Conservation (phyloP, 2,888 invertebrate genomes). For the Gasteruption jaculator region DNA sequence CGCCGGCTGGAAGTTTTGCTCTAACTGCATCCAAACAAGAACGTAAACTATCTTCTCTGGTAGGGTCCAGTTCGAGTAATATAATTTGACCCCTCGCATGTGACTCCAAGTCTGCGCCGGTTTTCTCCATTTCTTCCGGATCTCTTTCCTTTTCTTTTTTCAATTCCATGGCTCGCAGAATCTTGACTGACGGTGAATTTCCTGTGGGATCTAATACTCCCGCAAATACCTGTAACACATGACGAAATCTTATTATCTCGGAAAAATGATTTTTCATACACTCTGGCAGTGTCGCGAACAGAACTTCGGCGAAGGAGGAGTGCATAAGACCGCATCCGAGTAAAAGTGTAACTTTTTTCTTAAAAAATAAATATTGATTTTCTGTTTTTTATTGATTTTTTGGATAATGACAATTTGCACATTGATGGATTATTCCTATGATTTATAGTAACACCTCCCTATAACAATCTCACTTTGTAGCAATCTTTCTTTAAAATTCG, state of each 20-base stretch:
- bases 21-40: slow-evolving; percentile 76
- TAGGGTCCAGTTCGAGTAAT: slow-evolving; percentile 73
- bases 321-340: too few species aligned
- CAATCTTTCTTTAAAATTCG: too few species aligned
- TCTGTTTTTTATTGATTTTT: too few species aligned
- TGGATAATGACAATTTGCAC: too few species aligned
- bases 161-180: slow-evolving; percentile 60
- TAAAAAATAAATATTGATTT: too few species aligned
- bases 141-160: slow-evolving; percentile 54
- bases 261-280: background rate
- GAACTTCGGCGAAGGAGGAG: too few species aligned
- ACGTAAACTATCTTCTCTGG: slow-evolving; percentile 71
- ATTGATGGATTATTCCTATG: too few species aligned
- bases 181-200: slow-evolving; percentile 59
- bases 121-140: too few species aligned
- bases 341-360: too few species aligned
- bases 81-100: slow-evolving; percentile 57
- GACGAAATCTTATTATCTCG: slow-evolving; percentile 4
- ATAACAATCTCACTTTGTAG: too few species aligned
- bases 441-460: too few species aligned
- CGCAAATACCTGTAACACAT: slow-evolving; percentile 61
- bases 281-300: too few species aligned
- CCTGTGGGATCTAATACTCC: slow-evolving; percentile 60
- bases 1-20: slow-evolving; percentile 76
- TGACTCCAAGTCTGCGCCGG: slow-evolving; percentile 46